Base-by-base conservation (phyloP, 2,888 invertebrate genomes). In the Netelia inedita region DNA sequence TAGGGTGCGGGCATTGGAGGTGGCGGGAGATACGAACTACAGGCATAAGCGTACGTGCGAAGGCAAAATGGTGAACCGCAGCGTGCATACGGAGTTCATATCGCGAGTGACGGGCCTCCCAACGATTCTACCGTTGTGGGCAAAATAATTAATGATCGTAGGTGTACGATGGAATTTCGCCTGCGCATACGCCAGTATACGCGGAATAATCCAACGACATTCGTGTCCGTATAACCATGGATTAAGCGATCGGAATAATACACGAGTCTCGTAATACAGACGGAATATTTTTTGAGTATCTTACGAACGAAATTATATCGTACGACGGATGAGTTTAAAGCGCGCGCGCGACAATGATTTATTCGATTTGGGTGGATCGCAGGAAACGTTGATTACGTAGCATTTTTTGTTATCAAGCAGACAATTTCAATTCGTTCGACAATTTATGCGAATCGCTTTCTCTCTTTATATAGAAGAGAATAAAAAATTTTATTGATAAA, bases 101-200 rank as follows among this genome's bases (percentile, higher is more conserved):
- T 69, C 57, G 46, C 78, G 59, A 69, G 68, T 69, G 68, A 78
- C 59, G 68, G 68, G 16, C 10, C 68, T 50, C 46, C 59, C 59
- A 16, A 68, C 57, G 59, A 78, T 59, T 78, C 59, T n/a, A 69
- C 78, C 19, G 57, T 14, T 69, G 53, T 11, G 57, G 59, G 14
- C 59, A 66, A 68, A 35, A 78, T 78, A 78, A 78, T 78, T 69
- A 69, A 78, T 69, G 78, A 78, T 21, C 78, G 9, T 57, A 28
- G 35, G 35, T 57, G 19, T 16, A 57, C 59, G 28, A 16, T 61
- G 59, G 41, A 11, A 21, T 68, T 16, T 14, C 14, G 35, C 19
- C 23, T 1, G 35, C 35, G 35, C 8, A 35, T 35, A 6, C 35
- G 35, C 35, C 5, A 35, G 6, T 35, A 35, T 35, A 35, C 5